Evolutionary conservation across 2,113 vertebrate species (phyloP), one percentile per base, ranked within the genome.

Genomic region (Anarrhichthys ocellatus): DNA sequence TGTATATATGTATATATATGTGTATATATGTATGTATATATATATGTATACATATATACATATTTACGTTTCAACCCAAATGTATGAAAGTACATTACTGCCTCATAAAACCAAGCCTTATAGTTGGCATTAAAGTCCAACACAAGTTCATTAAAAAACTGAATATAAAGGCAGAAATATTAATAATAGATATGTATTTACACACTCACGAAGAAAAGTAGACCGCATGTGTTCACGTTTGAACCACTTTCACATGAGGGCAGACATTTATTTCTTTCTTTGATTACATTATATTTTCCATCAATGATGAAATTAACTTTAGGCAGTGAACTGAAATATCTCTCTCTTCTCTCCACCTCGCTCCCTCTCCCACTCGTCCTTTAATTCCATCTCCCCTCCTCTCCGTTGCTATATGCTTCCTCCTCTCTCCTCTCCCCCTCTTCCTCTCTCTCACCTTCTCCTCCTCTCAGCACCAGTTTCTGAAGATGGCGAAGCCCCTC

Each of bases 401-500:
- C n/a, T 34, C 14, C 44, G 1, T 50, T 50, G 9, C 29, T 29
- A 29, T 34, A 15, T 50, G 22, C n/a, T 20, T 15, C 5, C 27
- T 20, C 18, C 1, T 27, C 17, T 14, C 1, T 15, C 27, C 34
- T 40, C 34, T 13, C 11, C 42, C 27, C 24, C 1, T 24, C 22
- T 11, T 1, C 13, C 6, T 9, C 42, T 67, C 42, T 15, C 13
- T 1, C 22, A 1, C 22, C 29, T 59, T 17, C 9, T 54, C 6
- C 6, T 34, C 36, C 74, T 62, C 71, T 32, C 90, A 99, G 98
- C 98, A 99, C 89, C 98, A 97, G 80, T 99, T 99, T 85, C 94
- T 99, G 92, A 99, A 99, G 93, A 95, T 98, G 84, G 98, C 98
- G 40, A 98, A 99, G 89, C 98, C 98, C 3, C 96, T 99, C 0